Conservation (phyloP, 2,888 invertebrate species). For the Mimachlamys varia region DNA sequence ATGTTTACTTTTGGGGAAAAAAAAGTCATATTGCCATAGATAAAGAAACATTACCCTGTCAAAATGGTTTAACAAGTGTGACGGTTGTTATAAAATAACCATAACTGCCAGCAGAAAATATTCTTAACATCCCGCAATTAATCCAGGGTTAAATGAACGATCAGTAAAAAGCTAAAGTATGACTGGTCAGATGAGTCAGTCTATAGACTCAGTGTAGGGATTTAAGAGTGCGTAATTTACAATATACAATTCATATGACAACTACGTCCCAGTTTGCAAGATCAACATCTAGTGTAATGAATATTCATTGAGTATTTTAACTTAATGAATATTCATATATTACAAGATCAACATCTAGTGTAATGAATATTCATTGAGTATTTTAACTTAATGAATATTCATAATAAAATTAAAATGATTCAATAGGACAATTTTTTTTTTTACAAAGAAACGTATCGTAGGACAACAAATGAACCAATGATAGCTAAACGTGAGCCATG, state of each 20-base stretch:
- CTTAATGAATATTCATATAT: constrained; percentile 28
- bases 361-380: neutral
- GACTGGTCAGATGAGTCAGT: no score
- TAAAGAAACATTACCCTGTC: neutral
- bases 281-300: neutral
- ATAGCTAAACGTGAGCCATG: neutral
- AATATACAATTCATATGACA: neutral
- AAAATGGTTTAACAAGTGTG: neutral
- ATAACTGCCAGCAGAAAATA: no score
- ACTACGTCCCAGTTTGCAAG: neutral
- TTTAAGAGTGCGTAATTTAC: neutral
- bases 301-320: neutral
- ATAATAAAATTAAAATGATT: neutral
- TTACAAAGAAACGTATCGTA: neutral
- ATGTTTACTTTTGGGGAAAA: neutral
- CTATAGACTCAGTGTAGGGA: no score
- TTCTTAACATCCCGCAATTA: no score
- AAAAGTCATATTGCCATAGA: neutral
- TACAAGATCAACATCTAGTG: neutral
- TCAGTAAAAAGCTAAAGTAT: no score
- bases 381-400: constrained; percentile 24
- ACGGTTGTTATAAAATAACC: no score
- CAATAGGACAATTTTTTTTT: neutral
- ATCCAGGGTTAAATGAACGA: no score
- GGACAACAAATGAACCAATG: neutral